A percentile compares a stretch with the other conserved stretches of the same genome.
These are phyloP conservation scores for Drosophila quadrilineata DNA, from an alignment of 1,140 invertebrate genomes.

Conservation along the genomic window DNA sequence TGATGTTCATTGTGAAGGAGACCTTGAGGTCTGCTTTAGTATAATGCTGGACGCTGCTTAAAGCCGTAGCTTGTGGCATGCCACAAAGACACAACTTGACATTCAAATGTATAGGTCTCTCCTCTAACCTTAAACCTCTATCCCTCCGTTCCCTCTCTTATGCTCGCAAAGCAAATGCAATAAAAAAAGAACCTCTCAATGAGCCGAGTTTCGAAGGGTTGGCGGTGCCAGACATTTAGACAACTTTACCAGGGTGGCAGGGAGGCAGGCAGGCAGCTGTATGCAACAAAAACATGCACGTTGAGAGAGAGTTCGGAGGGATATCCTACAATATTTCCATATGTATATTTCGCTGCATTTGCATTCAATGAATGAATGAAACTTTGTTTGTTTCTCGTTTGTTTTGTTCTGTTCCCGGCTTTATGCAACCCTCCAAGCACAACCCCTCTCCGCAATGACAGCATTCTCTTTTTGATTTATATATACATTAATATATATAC, in stretches of 20 bases:
- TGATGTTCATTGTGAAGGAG: too few relatives aligned
- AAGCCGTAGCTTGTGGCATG: conserved; percentile 20
- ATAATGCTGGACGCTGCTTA: conserved; percentile 2
- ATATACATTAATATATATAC: neutral
- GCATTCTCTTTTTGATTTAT: too few relatives aligned
- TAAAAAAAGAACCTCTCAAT: conserved; percentile 5
- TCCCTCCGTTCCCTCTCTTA: neutral
- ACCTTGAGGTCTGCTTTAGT: conserved; percentile 49
- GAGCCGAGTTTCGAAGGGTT: too few relatives aligned
- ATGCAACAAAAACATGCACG: conserved; percentile 3
- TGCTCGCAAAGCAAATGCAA: conserved; percentile 32
- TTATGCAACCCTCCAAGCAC: neutral
- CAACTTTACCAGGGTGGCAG: too few relatives aligned
- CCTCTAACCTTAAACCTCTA: too few relatives aligned
- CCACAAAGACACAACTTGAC: conserved; percentile 58
- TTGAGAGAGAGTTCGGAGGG: conserved; percentile 1
- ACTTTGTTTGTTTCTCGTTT: conserved; percentile 36
- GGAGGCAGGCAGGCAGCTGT: conserved; percentile 30
- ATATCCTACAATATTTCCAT: conserved; percentile 20
- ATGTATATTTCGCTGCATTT: conserved; percentile 27
- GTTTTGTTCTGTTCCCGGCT: conserved; percentile 9
- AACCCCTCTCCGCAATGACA: too few relatives aligned
- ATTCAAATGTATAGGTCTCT: conserved; percentile 72
- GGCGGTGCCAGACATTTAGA: conserved; percentile 24
- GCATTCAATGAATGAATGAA: conserved; percentile 70